Evolutionary conservation across 2,888 invertebrate species (phyloP), one percentile per base, ranked within the genome.

Genomic region (Polydrusus cervinus): DNA sequence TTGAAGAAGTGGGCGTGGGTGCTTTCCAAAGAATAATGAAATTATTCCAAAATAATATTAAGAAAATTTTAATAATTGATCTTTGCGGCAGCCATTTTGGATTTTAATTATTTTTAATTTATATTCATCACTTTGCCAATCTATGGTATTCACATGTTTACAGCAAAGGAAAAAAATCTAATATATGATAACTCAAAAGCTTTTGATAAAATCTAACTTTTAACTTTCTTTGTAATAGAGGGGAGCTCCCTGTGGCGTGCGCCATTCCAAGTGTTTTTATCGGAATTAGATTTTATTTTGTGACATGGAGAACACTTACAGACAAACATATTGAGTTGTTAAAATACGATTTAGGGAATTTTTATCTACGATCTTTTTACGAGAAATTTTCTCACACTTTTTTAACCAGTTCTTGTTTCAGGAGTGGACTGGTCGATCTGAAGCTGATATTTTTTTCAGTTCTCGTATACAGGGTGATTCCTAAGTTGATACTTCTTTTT

Each of bases 211-310:
- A 57, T 34, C 38, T 34, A 20, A 70, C 71, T 71, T 65, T 34
- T 62, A 65, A 45, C 61, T 64, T 65, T 64, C n/a, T 45, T 11
- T 53, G 25, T 45, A 71, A n/a, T 45, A 47, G 13, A 55, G 62
- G 64, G 71, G 13, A 16, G 16, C 47, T 3, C 47, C 18, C 13
- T 16, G 18, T 14, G 76, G 65, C 83, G 82, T 81, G 83, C 82
- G 83, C 78, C 82, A 60, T 72, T 76, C 75, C 79, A 79, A 83
- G 83, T 82, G 81, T 83, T 82, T n/a, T 83, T 82, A 83, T 83
- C 83, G 79, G 79, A 81, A 82, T 80, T 74, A 80, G 81, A 81
- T 81, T 76, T 75, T 76, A 73, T 73, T 76, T 66, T 71, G 67
- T 71, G 71, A 75, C 66, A 75, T 68, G 61, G 38, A 71, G 57